These are phyloP conservation scores for Ormyrus nitidulus DNA, from an alignment of 2,888 invertebrate species.

Conservation along the genomic window DNA sequence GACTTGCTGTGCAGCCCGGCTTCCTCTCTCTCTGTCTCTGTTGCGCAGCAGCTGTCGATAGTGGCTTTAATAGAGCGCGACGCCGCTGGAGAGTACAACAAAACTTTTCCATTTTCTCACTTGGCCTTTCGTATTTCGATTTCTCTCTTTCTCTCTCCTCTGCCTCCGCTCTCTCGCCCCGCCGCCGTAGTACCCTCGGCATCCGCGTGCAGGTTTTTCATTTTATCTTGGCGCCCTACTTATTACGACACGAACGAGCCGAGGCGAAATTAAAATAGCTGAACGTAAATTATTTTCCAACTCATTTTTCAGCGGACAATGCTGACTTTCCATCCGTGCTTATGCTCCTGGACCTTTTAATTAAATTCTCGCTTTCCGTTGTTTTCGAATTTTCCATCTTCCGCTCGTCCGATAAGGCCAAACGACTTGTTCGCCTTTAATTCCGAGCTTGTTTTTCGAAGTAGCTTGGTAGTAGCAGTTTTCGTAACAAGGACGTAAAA, in stretches of 20 bases:
- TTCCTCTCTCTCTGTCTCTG: no score
- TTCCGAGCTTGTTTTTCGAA: no score
- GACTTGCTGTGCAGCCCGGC: neutral
- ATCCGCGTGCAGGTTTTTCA: conserved; percentile 26
- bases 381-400: conserved; percentile 6
- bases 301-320: conserved; percentile 45
- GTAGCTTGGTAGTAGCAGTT: no score
- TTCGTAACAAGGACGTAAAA: no score
- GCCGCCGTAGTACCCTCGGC: no score
- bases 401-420: no score
- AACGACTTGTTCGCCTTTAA: no score
- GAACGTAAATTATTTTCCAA: conserved; percentile 50
- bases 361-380: conserved; percentile 41
- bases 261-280: conserved; percentile 48
- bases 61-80: conserved; percentile 60
- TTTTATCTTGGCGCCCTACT: conserved; percentile 47
- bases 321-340: neutral
- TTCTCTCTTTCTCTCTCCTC: conserved; percentile 37
- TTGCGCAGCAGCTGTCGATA: conserved; percentile 56
- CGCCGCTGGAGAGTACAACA: conserved; percentile 29
- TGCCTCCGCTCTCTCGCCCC: neutral
- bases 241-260: conserved; percentile 41
- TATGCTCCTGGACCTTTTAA: conserved; percentile 24
- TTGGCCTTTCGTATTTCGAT: conserved; percentile 56
- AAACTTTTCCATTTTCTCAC: conserved; percentile 52